phyloP scores from a whole-genome alignment of 2,797 vertebrate genomes.

The Sebastes jordani region DNA sequence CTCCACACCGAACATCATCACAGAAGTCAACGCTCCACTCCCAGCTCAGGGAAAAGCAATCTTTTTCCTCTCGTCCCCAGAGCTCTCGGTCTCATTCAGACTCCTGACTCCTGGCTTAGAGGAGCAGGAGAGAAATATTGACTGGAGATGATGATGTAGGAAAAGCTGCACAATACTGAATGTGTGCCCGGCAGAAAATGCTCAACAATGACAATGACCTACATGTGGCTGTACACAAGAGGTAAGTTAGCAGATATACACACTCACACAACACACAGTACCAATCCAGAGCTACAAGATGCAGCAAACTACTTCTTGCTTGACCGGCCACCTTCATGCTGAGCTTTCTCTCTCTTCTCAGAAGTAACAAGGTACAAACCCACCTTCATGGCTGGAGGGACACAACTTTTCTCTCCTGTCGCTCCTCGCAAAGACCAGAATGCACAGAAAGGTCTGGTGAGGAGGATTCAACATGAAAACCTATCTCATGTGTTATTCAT shows the following conservation, averaged over 20 bases:
- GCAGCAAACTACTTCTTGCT: slow-evolving; percentile 15
- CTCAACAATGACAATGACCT: slow-evolving; percentile 1
- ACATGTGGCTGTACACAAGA: slow-evolving; percentile 5
- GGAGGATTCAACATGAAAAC: slow-evolving; percentile 59
- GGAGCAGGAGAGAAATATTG: slow-evolving; percentile 45
- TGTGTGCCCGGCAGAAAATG: slow-evolving; percentile 6
- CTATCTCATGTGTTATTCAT: slow-evolving; percentile 72
- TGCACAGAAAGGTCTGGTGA: slow-evolving; percentile 29
- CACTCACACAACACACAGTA: neutral
- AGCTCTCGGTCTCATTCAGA: slow-evolving; percentile 50
- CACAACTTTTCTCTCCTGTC: slow-evolving; percentile 30
- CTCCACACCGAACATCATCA: slow-evolving; percentile 57
- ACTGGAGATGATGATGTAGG: slow-evolving; percentile 34
- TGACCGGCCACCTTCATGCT: neutral
- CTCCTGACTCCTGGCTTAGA: slow-evolving; percentile 31
- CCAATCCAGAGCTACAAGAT: neutral
- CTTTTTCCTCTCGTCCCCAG: slow-evolving; percentile 31
- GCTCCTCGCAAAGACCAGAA: slow-evolving; percentile 31
- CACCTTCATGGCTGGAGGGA: slow-evolving; percentile 60
- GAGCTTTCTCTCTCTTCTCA: slow-evolving; percentile 2
- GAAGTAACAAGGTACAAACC: slow-evolving; percentile 31
- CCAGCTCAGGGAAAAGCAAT: slow-evolving; percentile 63
- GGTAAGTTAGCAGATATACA: neutral
- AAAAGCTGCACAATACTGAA: slow-evolving; percentile 15
- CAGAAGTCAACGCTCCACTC: slow-evolving; percentile 37